Conservation (phyloP, 2,888 invertebrate species). For the Eurois occulta region DNA sequence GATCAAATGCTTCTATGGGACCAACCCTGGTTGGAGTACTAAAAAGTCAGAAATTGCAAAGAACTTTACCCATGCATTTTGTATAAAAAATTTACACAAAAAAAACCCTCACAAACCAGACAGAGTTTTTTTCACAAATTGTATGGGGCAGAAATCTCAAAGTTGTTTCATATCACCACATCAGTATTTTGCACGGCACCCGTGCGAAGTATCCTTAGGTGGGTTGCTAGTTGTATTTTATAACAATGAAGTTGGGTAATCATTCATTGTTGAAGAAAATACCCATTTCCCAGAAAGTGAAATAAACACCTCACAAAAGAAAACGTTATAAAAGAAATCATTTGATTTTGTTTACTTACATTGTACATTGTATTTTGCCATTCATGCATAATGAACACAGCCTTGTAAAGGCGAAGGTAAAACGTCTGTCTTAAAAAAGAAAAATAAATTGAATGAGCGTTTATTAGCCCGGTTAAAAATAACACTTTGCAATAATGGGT, state of each 20-base stretch:
- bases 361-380: slow-evolving; percentile 11
- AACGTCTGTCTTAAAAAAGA: background rate
- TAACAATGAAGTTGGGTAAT: background rate
- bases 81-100: too few relatives aligned
- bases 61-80: too few relatives aligned
- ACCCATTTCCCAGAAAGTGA: background rate
- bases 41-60: too few relatives aligned
- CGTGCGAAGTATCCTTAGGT: background rate
- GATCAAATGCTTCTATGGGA: too few relatives aligned
- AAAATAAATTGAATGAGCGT: background rate
- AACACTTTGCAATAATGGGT: background rate
- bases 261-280: slow-evolving; percentile 1
- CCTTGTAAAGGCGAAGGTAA: background rate
- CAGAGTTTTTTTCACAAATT: too few relatives aligned
- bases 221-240: background rate
- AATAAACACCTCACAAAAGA: slow-evolving; percentile 11
- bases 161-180: background rate
- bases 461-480: background rate
- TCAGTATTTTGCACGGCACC: background rate
- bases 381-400: slow-evolving; percentile 18
- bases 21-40: too few relatives aligned
- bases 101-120: too few relatives aligned
- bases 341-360: slow-evolving; percentile 11
- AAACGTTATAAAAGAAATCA: slow-evolving; percentile 7
- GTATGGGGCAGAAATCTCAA: too few relatives aligned